These are phyloP conservation scores for Poecile montanus DNA, from an alignment of 2,797 vertebrate species.

Conservation along the genomic window DNA sequence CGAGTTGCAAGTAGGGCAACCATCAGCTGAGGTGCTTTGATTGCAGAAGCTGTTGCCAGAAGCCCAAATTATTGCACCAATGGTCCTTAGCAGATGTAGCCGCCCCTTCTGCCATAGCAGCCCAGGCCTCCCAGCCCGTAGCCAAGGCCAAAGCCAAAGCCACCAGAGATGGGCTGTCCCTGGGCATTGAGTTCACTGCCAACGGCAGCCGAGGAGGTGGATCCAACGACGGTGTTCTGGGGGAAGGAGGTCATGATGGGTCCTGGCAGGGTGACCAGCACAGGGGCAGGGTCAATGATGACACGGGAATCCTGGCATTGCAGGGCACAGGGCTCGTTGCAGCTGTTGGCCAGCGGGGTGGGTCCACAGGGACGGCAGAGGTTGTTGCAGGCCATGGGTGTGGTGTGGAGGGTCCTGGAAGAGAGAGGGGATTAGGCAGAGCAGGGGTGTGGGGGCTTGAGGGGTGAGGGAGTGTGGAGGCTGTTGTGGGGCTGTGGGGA, in stretches of 20 bases:
- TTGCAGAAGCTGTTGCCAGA: neutral
- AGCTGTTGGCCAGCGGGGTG: neutral
- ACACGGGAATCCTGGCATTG: neutral
- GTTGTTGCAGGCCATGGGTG: neutral
- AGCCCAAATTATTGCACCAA: accelerated
- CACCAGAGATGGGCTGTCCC: neutral
- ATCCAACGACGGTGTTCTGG: neutral
- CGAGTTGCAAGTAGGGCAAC: accelerated
- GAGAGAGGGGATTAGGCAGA: neutral
- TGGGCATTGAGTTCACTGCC: neutral
- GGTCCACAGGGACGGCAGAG: neutral
- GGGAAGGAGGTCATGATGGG: neutral
- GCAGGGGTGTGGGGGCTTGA: accelerated
- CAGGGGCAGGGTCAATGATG: neutral
- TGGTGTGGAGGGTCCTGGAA: neutral
- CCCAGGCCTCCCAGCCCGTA: neutral
- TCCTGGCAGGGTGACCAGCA: neutral
- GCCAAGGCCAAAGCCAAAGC: neutral
- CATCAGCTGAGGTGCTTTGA: accelerated
- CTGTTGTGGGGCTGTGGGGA: neutral
- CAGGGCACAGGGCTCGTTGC: neutral
- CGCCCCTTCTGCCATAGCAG: neutral
- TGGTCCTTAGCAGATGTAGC: accelerated
- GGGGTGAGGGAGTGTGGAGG: neutral
- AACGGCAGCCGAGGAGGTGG: neutral